Base-by-base conservation (phyloP, 1,140 invertebrate genomes). In the Cydia fagiglandana region DNA sequence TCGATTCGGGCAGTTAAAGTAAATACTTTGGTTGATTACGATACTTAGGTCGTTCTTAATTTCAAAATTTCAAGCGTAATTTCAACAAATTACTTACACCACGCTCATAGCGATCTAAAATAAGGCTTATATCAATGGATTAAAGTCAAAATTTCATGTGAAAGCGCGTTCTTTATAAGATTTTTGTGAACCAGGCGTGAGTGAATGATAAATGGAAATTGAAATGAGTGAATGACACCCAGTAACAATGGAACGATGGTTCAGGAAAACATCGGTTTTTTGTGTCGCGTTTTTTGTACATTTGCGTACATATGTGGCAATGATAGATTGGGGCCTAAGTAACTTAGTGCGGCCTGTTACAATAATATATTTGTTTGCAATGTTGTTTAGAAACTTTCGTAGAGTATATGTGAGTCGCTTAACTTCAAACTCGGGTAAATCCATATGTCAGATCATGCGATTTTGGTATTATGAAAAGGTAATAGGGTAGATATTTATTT, bases 191-290 rank as follows among this genome's bases (percentile, higher is more conserved):
- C n/a, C 10, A 53, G 17, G 10, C n/a, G n/a, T n/a, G n/a, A 2
- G 50, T 53, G n/a, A n/a, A 53, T 53, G 50, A 53, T 17, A 53
- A 53, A 53, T 53, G 6, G n/a, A 53, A 53, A 53, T 53, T 53
- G 15, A 17, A 53, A 53, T 17, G 12, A 47, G 10, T 47, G 45
- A 47, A 47, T 47, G 45, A 53, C 50, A 53, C 4, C 45, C 45
- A 15, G 45, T 53, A 53, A 53, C 50, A 53, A 53, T 53, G 15
- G 50, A 53, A 17, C 17, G 50, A 1, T 6, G 7, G 17, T 6
- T 7, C n/a, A 50, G 47, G 47, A 50, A 50, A 50, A 13, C 47
- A 53, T 53, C 50, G n/a, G 47, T 17, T 53, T 17, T 53, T 53
- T n/a, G 17, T 53, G n/a, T 53, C 1, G 13, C n/a, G 34, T 34